Evolutionary conservation across 2,113 vertebrate genomes (phyloP), one percentile per base, ranked within the genome.

Genomic region (Bubo scandiacus): DNA sequence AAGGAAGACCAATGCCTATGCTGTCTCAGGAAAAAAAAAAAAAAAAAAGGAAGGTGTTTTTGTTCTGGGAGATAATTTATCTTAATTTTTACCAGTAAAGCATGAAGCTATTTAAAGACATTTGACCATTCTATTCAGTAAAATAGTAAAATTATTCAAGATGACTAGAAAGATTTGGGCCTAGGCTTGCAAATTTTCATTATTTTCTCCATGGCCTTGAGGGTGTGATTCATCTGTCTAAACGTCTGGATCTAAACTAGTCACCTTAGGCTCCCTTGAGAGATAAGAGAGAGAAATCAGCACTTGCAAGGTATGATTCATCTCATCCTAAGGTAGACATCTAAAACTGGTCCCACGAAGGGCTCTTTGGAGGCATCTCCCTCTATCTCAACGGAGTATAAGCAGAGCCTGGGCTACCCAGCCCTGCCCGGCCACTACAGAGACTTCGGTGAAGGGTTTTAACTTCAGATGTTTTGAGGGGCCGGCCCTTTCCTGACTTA

Each of bases 161-260:
- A 84, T 58, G 52, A 94, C 73, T 85, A 19, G 43, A 81, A 77
- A 61, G 73, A 89, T 92, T 85, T 86, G 62, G 84, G 91, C 58
- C 54, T 26, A 45, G 68, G 72, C 83, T 92, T 96, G 77, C 86
- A 94, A 72, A 43, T 81, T 84, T 81, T 75, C 92, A 34, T 83
- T 93, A 40, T 93, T 81, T 93, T 81, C 91, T 75, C 62, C 36
- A 4, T 43, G 65, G 92, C 88, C 94, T 88, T 43, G 47, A 89
- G 95, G 83, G 49, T 81, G 72, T 92, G 95, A 92, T 67, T 97
- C 90, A 96, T 65, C 95, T 74, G 23, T 55, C 79, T 74, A 32
- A 90, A 79, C 0, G 17, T 86, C 94, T 79, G 62, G 73, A 91
- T 92, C 92, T 66, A 58, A 91, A 94, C 62, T 36, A 87, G 78